Base-by-base conservation (phyloP, 2,888 invertebrate species). In the Caenorhabditis sulstoni region DNA sequence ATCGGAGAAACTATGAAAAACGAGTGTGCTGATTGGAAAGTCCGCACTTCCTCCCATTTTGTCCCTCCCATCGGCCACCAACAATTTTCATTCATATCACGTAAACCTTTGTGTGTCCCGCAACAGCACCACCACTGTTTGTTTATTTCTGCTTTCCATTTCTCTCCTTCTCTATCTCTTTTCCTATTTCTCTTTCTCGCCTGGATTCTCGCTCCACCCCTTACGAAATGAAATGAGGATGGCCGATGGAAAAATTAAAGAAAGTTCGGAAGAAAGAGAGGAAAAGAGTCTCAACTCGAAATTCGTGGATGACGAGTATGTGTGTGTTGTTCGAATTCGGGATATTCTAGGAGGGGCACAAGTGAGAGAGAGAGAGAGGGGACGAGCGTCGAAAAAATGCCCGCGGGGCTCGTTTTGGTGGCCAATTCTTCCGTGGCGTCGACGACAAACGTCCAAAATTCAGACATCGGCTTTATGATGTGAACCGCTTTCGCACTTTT, bases 341-440 rank as follows among this genome's bases (percentile, higher is more conserved):
- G 29, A 7, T 29, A 29, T 29, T 29, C 29, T 29, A 7, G 4
- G 29, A 29, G 7, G 29, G 4, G 7, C 29, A 29, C 29, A 37
- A 39, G 47, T 58, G 67, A 39, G 57, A 58, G n/a, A n/a, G n/a
- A n/a, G n/a, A 66, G 53, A 41, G 37, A 41, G 16, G 16, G 18
- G 62, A 57, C 41, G 57, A n/a, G n/a, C n/a, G n/a, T n/a, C n/a
- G 47, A 20, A 44, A 53, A 64, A 57, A 76, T 76, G 76, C 76
- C 76, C 76, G 68, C 76, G 76, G 76, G 76, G 76, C 76, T 68
- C 76, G 68, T 76, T 76, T 66, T 76, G 41, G 68, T 47, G 41
- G 61, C 37, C 55, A 61, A 55, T 67, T 55, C 53, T 41, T 44
- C 23, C 16, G 49, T 47, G 44, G 37, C 55, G 66, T 55, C 37